phyloP scores from a whole-genome alignment of 2,888 invertebrate species.

The Laspeyria flexula region DNA sequence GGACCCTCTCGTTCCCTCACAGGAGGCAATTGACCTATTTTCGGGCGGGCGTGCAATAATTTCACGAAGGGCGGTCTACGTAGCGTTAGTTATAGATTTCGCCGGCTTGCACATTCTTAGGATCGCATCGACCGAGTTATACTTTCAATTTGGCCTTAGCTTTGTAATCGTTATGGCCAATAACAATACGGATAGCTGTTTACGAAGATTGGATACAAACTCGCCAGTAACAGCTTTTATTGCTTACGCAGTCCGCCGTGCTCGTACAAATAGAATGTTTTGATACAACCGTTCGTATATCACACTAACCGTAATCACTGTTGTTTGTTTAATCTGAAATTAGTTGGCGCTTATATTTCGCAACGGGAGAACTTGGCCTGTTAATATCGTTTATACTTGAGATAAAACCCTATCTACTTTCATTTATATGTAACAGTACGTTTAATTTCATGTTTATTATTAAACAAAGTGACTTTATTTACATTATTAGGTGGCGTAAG shows the following conservation, averaged over 20 bases:
- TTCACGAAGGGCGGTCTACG: conserved; percentile 72
- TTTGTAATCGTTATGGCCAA: conserved; percentile 60
- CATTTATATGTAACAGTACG: conserved; percentile 19
- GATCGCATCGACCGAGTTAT: conserved; percentile 57
- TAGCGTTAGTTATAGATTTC: conserved; percentile 67
- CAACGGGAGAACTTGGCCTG: conserved; percentile 47
- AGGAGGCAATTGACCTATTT: conserved; percentile 85
- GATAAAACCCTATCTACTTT: conserved; percentile 36
- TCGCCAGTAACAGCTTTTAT: conserved; percentile 53
- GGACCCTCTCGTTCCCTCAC: conserved; percentile 63
- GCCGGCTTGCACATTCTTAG: conserved; percentile 70
- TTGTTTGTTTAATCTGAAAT: conserved; percentile 64
- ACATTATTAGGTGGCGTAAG: conserved; percentile 23
- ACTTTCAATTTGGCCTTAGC: conserved; percentile 54
- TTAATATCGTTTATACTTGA: conserved; percentile 41
- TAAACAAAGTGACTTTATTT: conserved; percentile 27
- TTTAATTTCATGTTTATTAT: conserved; percentile 13
- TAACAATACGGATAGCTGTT: conserved; percentile 52
- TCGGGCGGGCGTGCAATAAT: conserved; percentile 80
- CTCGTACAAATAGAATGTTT: conserved; percentile 42
- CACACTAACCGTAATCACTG: conserved; percentile 50
- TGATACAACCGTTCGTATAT: conserved; percentile 40
- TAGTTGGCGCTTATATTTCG: conserved; percentile 50
- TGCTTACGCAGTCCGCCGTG: conserved; percentile 39
- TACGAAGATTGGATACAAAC: conserved; percentile 56